Conservation (phyloP, 2,113 vertebrate species). For the Argyrosomus japonicus region DNA sequence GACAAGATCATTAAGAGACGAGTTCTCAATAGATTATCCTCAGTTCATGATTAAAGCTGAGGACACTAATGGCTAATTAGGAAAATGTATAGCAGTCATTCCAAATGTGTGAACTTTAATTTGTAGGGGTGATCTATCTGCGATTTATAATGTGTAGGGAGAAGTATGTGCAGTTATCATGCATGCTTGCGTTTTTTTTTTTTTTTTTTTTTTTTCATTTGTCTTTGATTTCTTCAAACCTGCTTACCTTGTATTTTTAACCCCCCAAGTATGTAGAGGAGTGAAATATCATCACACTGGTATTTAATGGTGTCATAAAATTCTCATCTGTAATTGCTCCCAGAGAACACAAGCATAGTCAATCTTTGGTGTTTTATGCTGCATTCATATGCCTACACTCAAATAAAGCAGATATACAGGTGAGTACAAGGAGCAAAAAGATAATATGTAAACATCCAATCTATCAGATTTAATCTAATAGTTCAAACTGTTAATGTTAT, state of each 20-base stretch:
- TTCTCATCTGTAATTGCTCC: conserved; percentile 33
- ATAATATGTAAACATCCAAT: neutral
- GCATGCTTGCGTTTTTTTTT: neutral
- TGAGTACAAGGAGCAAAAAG: neutral
- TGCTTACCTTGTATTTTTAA: conserved; percentile 42
- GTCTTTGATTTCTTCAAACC: conserved; percentile 36
- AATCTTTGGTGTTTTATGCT: conserved; percentile 4
- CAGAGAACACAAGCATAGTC: conserved; percentile 23
- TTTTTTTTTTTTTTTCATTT: neutral
- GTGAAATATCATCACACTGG: conserved; percentile 28
- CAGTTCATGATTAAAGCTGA: conserved; percentile 70
- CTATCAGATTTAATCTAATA: neutral
- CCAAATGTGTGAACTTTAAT: conserved; percentile 33
- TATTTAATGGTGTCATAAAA: conserved; percentile 46
- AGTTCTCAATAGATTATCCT: conserved; percentile 63
- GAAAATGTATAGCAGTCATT: conserved; percentile 44
- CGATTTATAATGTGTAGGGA: conserved; percentile 12
- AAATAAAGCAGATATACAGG: neutral
- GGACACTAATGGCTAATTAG: conserved; percentile 67
- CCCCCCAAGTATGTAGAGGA: conserved; percentile 16
- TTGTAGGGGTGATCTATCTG: conserved; percentile 39
- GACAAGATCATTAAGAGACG: conserved; percentile 59
- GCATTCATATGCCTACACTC: neutral
- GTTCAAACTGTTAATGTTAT: neutral
- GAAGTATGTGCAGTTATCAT: conserved; percentile 24